These are phyloP conservation scores for Indri indri DNA, from an alignment of 2,113 vertebrate species.

Conservation along the genomic window DNA sequence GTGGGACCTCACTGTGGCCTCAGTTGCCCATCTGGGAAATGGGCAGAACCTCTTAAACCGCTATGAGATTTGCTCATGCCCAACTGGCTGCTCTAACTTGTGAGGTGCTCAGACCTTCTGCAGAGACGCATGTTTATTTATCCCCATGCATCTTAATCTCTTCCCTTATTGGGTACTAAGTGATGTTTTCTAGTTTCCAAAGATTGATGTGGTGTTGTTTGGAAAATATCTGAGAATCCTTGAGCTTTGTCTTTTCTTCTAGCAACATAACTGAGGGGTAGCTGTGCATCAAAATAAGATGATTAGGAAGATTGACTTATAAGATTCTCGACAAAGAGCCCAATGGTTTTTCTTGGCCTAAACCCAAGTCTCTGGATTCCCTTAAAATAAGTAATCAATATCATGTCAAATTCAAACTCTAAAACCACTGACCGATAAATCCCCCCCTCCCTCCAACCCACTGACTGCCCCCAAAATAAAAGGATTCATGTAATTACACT, in stretches of 20 bases:
- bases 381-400: conserved; percentile 78
- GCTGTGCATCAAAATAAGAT: conserved; percentile 71
- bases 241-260: conserved; percentile 54
- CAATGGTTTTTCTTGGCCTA: conserved; percentile 73
- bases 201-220: conserved; percentile 1
- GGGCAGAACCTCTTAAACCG: not conserved
- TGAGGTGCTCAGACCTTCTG: not conserved
- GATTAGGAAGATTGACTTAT: conserved; percentile 72
- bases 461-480: not conserved
- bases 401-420: conserved; percentile 70
- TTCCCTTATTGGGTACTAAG: not conserved
- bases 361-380: conserved; percentile 74
- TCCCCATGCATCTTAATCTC: not conserved
- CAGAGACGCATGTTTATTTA: not conserved
- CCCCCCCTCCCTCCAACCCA: not conserved
- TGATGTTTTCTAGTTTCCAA: conserved; percentile 39
- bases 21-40: not conserved
- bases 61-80: not conserved
- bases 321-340: conserved; percentile 77
- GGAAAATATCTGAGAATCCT: conserved; percentile 45
- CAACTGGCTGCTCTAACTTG: not conserved
- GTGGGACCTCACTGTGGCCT: not conserved
- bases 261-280: conserved; percentile 18
- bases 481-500: not conserved
- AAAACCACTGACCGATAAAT: conserved; percentile 67